Base-by-base conservation (phyloP, 2,797 vertebrate genomes). In the Acrossocheilus wenchowensis region DNA sequence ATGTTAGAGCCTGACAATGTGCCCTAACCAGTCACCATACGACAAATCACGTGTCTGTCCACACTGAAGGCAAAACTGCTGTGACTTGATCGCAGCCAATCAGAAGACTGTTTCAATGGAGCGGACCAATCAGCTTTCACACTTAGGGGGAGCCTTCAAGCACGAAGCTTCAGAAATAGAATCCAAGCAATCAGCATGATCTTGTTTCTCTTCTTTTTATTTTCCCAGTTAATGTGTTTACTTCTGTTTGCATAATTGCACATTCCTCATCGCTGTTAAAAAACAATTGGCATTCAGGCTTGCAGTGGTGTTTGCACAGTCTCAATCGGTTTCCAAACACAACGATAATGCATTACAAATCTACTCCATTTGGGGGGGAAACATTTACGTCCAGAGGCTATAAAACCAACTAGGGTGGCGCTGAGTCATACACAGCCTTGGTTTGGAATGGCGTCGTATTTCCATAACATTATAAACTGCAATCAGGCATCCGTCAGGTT, bases 391-490 rank as follows among this genome's bases (percentile, higher is more conserved):
- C 72, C 80, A 86, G 78, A 74, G 68, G 78, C 77, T 86, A 19
- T 66, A 71, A 69, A 69, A 78, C 62, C 68, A 48, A 48, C 36
- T n/a, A 19, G 64, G 50, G 81, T 64, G 68, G 62, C 78, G 23
- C 52, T 48, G 85, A 74, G 54, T 89, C 80, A 45, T 60, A 43
- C 60, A 19, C 34, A 39, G 60, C 78, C 72, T 57, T 60, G 64
- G 43, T 81, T 81, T 77, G 72, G 72, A 87, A 78, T n/a, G 15
- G 21, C 4, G 60, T 23, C 30, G 6, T n/a, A 60, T 86, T 86
- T 85, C 74, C 80, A 68, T 66, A 71, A 77, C 71, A 78, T 79
- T 78, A 85, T 78, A 86, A 83, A 86, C 62, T 82, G 64, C 87
- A 84, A 64, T 81, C 83, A 60, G n/a, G 36, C 45, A 50, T n/a